Evolutionary conservation across 1,140 invertebrate genomes (phyloP).

Genomic region (Yoshiicerus persimilis): DNA sequence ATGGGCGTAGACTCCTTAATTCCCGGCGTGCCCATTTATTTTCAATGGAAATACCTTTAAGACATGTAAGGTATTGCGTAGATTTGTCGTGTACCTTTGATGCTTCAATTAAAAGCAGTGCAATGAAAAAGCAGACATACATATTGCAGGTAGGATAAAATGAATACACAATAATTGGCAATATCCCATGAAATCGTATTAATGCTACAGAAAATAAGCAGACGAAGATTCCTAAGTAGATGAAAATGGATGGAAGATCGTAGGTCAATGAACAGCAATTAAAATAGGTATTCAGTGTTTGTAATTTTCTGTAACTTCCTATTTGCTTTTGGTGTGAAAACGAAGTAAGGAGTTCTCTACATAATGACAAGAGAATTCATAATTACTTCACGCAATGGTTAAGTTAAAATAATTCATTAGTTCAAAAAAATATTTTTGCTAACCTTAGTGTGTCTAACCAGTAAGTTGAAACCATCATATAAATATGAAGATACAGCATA

Average conservation of each 20-base stretch:
- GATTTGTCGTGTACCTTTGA: not conserved
- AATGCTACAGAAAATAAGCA: not conserved
- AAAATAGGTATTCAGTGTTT: not conserved
- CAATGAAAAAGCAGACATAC: not conserved
- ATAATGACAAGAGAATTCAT: not conserved
- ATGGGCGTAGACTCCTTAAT: not conserved
- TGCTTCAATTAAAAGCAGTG: not conserved
- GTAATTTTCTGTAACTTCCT: not conserved
- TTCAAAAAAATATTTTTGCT: not conserved
- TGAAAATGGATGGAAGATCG: not conserved
- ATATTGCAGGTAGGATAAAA: not conserved
- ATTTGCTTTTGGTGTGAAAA: not conserved
- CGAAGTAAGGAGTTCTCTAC: not conserved
- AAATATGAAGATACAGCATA: not conserved
- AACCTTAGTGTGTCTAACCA: not conserved
- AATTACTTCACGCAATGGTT: too few species aligned
- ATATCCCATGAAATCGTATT: not conserved
- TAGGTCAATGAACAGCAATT: not conserved
- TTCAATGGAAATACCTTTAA: not conserved
- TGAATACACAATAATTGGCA: not conserved
- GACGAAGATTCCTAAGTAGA: not conserved
- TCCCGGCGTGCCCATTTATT: not conserved
- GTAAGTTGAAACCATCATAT: not conserved
- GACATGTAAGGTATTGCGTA: not conserved
- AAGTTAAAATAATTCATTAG: too few species aligned